These are phyloP conservation scores for Tauraco hartlaubi DNA, from an alignment of 2,797 vertebrate genomes.

Conservation along the genomic window DNA sequence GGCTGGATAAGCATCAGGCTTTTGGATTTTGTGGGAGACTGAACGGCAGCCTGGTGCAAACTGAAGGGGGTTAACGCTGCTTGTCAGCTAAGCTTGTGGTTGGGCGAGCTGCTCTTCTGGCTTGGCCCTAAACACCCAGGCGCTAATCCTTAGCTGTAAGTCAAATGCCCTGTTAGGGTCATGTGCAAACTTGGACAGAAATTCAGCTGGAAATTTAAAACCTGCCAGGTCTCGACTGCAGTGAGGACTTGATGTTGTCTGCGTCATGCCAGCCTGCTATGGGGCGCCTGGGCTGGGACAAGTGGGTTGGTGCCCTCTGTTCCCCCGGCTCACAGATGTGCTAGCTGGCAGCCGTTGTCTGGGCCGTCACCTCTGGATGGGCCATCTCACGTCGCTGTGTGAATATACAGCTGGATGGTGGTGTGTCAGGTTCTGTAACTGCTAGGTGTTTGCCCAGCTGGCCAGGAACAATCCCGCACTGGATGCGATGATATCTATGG, in stretches of 20 bases:
- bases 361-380: neutral
- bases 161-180: neutral
- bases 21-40: neutral
- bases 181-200: neutral
- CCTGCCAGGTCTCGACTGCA: no score
- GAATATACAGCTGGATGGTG: neutral
- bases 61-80: neutral
- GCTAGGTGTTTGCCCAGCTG: neutral
- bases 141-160: neutral
- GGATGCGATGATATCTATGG: neutral
- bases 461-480: neutral
- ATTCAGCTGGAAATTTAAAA: neutral
- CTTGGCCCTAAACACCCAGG: neutral
- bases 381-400: neutral
- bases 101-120: neutral
- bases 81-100: neutral
- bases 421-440: neutral
- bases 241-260: neutral
- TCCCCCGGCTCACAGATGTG: neutral
- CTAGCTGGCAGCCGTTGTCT: neutral
- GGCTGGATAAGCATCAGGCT: neutral
- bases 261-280: neutral
- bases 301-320: rapidly evolving
- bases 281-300: neutral
- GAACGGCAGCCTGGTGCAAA: neutral